Evolutionary conservation across 2,888 invertebrate species (phyloP).

Genomic region (Phalera bucephala): DNA sequence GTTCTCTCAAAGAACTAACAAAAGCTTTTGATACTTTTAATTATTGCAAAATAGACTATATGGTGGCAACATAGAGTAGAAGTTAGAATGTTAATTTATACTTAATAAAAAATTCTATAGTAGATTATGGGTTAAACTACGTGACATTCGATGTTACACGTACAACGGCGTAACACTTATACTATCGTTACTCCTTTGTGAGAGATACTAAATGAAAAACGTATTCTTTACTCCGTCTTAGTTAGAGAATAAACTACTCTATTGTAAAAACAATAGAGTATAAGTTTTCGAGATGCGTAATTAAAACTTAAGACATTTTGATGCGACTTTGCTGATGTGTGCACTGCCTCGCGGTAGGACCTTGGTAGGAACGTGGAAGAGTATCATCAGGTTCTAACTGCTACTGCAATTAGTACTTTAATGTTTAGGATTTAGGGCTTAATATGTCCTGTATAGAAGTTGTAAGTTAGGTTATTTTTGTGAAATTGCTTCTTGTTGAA

Average conservation of each 20-base stretch:
- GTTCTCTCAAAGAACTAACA: conserved; percentile 20
- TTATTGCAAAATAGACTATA: conserved; percentile 27
- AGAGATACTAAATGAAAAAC: conserved; percentile 25
- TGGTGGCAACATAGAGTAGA: conserved; percentile 14
- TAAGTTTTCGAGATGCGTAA: conserved; percentile 18
- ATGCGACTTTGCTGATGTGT: conserved; percentile 48
- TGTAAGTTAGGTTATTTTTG: conserved; percentile 35
- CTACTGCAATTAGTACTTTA: conserved; percentile 26
- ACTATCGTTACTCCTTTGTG: conserved; percentile 62
- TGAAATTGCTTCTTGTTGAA: conserved; percentile 35
- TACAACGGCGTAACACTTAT: conserved; percentile 58
- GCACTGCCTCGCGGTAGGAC: conserved; percentile 65
- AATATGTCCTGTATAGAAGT: conserved; percentile 11
- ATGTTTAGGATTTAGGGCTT: neutral
- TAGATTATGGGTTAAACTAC: conserved; percentile 50
- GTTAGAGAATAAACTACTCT: conserved; percentile 16
- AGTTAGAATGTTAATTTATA: conserved; percentile 25
- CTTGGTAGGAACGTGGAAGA: conserved; percentile 67
- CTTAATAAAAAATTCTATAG: conserved; percentile 46
- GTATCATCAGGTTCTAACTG: conserved; percentile 54
- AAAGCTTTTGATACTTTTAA: conserved; percentile 22
- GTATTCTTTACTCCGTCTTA: conserved; percentile 17
- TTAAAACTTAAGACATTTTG: conserved; percentile 42
- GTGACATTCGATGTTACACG: conserved; percentile 68
- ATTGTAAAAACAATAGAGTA: conserved; percentile 11